Evolutionary conservation across 2,888 invertebrate species (phyloP).

Genomic region (Eilema griseolum): DNA sequence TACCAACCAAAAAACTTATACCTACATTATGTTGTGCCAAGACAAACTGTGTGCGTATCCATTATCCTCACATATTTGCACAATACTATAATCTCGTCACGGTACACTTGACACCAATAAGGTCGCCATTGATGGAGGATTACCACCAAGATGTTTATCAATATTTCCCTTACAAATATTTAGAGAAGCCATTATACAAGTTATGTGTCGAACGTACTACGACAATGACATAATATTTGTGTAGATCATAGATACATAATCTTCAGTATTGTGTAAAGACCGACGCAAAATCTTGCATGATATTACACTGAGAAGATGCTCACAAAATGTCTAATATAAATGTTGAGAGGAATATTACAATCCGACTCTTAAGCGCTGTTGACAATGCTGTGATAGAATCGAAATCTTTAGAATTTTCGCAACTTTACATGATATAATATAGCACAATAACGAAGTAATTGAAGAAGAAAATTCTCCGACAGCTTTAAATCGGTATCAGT

Average conservation of each 20-base stretch:
- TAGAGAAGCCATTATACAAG: conserved; percentile 52
- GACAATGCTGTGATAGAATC: neutral
- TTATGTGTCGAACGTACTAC: conserved; percentile 61
- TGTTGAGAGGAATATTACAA: conserved; percentile 31
- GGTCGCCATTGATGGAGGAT: conserved; percentile 71
- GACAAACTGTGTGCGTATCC: conserved; percentile 38
- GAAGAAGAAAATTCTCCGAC: neutral
- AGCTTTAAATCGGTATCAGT: neutral
- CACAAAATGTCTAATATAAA: conserved; percentile 38
- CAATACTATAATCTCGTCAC: conserved; percentile 82
- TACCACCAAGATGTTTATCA: conserved; percentile 80
- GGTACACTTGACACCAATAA: conserved; percentile 85
- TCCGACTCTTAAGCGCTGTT: neutral
- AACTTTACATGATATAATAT: neutral
- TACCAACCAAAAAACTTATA: conserved; percentile 14
- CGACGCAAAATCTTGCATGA: conserved; percentile 68
- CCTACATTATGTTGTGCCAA: conserved; percentile 17
- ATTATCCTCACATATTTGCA: conserved; percentile 68
- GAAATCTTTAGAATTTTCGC: neutral
- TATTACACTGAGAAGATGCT: conserved; percentile 51
- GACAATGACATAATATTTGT: conserved; percentile 82
- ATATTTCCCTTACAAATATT: conserved; percentile 77
- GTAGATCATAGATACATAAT: conserved; percentile 67
- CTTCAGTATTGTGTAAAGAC: conserved; percentile 62
- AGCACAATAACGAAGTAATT: neutral